Evolutionary conservation across 2,797 vertebrate species (phyloP), one percentile per base, ranked within the genome.

Genomic region (Spinus pinus): DNA sequence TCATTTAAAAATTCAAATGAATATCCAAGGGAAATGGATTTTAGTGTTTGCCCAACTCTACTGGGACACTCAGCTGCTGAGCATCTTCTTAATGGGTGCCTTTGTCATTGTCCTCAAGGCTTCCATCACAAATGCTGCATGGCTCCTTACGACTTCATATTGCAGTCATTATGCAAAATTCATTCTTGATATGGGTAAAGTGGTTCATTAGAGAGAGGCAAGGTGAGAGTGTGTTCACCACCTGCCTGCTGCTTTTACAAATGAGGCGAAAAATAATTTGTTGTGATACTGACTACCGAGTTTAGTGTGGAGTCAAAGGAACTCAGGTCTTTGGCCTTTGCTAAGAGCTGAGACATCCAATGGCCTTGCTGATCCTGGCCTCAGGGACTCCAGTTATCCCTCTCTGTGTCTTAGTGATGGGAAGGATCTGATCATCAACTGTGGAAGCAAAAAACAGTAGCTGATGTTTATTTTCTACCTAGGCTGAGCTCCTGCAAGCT

Each of bases 51-150:
- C 75, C 73, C 69, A 86, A 4, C 90, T 94, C 91, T 58, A 8
- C 84, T 83, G 92, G 75, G 86, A 86, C 83, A 37, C 46, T 74
- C 57, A 85, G 81, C 73, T 7, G 24, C 47, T 88, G 50, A 95
- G 25, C 33, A 4, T 64, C 84, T 42, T 42, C 71, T 81, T 93
- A 91, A 64, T 78, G 81, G 91, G 72, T 94, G 81, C 61, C 84
- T 96, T 95, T 94, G 84, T 89, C 88, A 31, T 69, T 85, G 86
- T 94, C 92, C 93, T 95, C 61, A 92, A 89, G 84, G 81, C 79
- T 93, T 91, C 93, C 61, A 51, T 91, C 91, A 56, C 65, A 62
- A 94, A 53, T 31, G 10, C 77, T 80, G 77, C n/a, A 21, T 27
- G 39, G 35, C 21, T 93, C 71, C 56, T 91, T 79, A 69, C 6